These are phyloP conservation scores for Zaprionus camerounensis DNA, from an alignment of 1,140 invertebrate genomes.

Conservation along the genomic window DNA sequence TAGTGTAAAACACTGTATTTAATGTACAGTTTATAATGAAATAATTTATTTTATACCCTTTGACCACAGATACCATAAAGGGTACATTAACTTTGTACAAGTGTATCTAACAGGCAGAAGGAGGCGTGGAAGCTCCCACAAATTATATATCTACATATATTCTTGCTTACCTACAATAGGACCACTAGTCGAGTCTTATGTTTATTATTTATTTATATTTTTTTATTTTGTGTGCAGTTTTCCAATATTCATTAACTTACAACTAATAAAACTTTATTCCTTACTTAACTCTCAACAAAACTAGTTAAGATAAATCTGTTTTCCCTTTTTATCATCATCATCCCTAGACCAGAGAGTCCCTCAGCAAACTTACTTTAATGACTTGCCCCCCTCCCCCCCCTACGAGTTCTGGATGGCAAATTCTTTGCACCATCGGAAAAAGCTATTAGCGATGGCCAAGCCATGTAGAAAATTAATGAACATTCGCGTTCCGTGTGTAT, in stretches of 20 bases:
- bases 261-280: not conserved
- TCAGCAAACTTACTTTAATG: conserved; percentile 36
- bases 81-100: too few relatives aligned
- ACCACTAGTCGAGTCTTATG: too few relatives aligned
- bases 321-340: conserved; percentile 1
- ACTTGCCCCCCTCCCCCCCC: conserved; percentile 12
- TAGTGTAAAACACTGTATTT: too few relatives aligned
- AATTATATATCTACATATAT: too few relatives aligned
- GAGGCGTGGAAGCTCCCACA: too few relatives aligned
- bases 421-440: conserved; percentile 11
- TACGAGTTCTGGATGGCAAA: not conserved
- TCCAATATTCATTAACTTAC: not conserved
- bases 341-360: not conserved
- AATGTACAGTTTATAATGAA: too few relatives aligned
- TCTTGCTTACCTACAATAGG: too few relatives aligned
- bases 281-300: conserved; percentile 14
- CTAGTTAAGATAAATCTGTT: conserved; percentile 42
- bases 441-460: conserved; percentile 16
- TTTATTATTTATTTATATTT: too few relatives aligned
- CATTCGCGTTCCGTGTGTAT: conserved; percentile 16
- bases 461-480: conserved; percentile 38
- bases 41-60: too few relatives aligned
- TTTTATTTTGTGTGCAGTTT: too few relatives aligned
- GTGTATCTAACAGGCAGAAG: too few relatives aligned
- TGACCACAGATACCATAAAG: too few relatives aligned